phyloP scores from a whole-genome alignment of 2,113 vertebrate species.

The Sylvilagus bachmani region DNA sequence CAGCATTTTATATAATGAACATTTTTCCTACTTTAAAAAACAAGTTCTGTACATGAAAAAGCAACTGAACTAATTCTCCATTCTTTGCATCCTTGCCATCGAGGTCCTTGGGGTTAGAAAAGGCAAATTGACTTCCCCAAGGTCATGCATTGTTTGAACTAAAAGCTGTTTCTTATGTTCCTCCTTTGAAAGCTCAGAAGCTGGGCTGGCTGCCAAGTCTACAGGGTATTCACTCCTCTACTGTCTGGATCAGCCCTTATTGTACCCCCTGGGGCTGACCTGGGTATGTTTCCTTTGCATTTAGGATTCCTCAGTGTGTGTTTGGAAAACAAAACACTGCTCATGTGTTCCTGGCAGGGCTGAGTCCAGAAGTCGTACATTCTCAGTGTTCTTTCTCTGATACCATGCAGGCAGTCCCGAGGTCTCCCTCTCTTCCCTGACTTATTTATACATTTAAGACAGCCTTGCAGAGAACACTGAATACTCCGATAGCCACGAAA shows the following conservation, averaged over 20 bases:
- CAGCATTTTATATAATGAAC: neutral
- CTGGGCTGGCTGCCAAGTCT: slow-evolving; percentile 48
- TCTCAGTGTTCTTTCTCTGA: neutral
- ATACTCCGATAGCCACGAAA: neutral
- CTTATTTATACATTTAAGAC: neutral
- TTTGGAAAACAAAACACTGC: neutral
- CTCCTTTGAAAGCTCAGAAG: slow-evolving; percentile 37
- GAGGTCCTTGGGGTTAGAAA: neutral
- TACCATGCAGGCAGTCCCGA: fast-evolving
- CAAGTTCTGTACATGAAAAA: neutral
- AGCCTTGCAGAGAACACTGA: neutral
- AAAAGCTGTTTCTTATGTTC: slow-evolving; percentile 48
- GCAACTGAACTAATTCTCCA: neutral
- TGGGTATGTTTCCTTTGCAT: neutral
- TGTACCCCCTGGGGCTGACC: neutral
- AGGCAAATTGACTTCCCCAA: slow-evolving; percentile 31
- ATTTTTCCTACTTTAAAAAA: neutral
- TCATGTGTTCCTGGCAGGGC: neutral
- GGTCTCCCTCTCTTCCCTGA: neutral
- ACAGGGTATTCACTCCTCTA: neutral
- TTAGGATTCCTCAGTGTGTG: neutral
- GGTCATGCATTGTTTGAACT: slow-evolving; percentile 66
- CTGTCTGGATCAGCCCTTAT: neutral
- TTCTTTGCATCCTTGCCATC: neutral
- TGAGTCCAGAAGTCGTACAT: neutral